These are phyloP conservation scores for Campopleginae sp. DNA, from an alignment of 2,888 invertebrate species.

Conservation along the genomic window DNA sequence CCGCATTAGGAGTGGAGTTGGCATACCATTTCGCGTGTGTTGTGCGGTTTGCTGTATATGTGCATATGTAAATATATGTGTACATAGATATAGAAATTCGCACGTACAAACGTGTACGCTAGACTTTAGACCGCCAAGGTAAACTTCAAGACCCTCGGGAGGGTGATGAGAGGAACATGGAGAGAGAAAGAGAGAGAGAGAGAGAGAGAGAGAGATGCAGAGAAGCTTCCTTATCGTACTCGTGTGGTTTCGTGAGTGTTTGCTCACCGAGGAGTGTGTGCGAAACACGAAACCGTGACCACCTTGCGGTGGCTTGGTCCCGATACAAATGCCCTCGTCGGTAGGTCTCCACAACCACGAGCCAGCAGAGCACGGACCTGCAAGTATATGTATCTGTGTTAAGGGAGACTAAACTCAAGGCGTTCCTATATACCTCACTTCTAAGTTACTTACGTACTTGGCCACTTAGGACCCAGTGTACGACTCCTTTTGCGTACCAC, in stretches of 20 bases:
- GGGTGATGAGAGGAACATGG: conserved; percentile 61
- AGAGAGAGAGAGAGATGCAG: conserved; percentile 7
- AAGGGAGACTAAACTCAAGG: conserved; percentile 2
- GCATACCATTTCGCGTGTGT: conserved; percentile 73
- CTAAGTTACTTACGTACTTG: conserved; percentile 81
- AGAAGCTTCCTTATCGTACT: conserved; percentile 65
- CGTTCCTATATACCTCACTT: conserved; percentile 69
- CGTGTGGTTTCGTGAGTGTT: conserved; percentile 59
- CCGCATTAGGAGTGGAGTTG: conserved; percentile 83
- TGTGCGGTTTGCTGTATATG: conserved; percentile 37
- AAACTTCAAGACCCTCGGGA: conserved; percentile 76
- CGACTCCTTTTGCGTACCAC: conserved; percentile 19
- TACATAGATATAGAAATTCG: neutral
- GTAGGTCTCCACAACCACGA: conserved; percentile 70
- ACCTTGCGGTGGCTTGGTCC: conserved; percentile 60
- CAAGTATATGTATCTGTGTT: neutral
- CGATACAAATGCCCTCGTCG: conserved; percentile 68
- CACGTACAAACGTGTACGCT: conserved; percentile 46
- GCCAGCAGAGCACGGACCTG: conserved; percentile 21
- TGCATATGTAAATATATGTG: conserved; percentile 45
- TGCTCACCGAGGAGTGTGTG: conserved; percentile 57
- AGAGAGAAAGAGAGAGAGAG: conserved; percentile 9
- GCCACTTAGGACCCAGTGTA: conserved; percentile 76
- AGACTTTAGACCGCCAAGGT: conserved; percentile 81
- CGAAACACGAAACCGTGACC: conserved; percentile 65